Base-by-base conservation (phyloP, 2,797 vertebrate genomes). In the Enteromius viviparus region DNA sequence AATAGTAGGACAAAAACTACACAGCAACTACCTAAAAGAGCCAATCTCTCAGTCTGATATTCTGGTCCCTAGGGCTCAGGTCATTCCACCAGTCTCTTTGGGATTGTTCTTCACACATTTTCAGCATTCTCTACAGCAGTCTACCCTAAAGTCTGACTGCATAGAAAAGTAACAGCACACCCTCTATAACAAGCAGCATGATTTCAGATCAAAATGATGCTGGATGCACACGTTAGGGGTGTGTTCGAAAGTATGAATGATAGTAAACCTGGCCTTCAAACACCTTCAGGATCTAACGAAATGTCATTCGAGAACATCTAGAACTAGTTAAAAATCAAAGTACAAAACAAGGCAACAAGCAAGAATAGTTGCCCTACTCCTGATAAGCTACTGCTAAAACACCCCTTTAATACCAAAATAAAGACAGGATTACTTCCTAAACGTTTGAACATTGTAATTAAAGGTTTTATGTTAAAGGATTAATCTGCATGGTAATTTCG, bases 401-500 rank as follows among this genome's bases (percentile, higher is more conserved):
- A 71, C 37, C 71, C 19, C n/a, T 86, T 78, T 64, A 78, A 71
- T 81, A 66, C 26, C 76, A 71, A 88, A 77, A 86, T 70, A 88
- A 82, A 87, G 80, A 51, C 53, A 23, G 79, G 81, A 85, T 85
- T 87, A 78, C 40, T 76, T 78, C 47, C 45, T 69, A 71, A 85
- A 84, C 83, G 85, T 84, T 87, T 87, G 71, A 84, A 85, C 68
- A 88, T 80, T 75, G 62, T 81, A 81, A 88, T 79, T 84, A 87
- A 87, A 88, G 80, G 60, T 68, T 85, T 76, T 83, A 84, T 77
- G 80, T 85, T 69, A 60, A 77, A 74, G 80, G 85, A 80, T 85
- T 85, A 86, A 84, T 69, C 78, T 84, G 78, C 64, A 62, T 80
- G 49, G 72, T 32, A n/a, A 77, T 86, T 86, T 64, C 75, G 77